Evolutionary conservation across 2,113 vertebrate species (phyloP).

Genomic region (Mastomys natalensis): DNA sequence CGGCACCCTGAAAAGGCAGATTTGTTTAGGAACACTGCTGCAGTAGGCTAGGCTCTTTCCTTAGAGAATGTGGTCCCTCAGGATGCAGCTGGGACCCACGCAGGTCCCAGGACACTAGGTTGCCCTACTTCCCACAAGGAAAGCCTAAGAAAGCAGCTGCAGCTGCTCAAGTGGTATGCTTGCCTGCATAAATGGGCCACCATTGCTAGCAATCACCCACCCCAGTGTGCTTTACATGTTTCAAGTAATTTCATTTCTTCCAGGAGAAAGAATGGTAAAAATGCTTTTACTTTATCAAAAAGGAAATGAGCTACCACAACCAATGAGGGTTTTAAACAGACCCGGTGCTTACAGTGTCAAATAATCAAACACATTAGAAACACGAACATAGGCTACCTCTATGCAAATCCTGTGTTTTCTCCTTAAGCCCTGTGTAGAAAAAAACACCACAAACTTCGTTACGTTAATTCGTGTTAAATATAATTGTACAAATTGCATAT

Average conservation of each 20-base stretch:
- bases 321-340: constrained; percentile 68
- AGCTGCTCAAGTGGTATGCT: neutral
- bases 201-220: constrained; percentile 63
- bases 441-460: constrained; percentile 47
- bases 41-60: neutral
- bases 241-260: constrained; percentile 83
- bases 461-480: constrained; percentile 85
- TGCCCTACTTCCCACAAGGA: neutral
- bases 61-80: neutral
- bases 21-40: neutral
- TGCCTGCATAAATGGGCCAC: neutral
- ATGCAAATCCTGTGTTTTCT: constrained; percentile 40
- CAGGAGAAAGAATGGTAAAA: constrained; percentile 64
- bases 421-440: constrained; percentile 66
- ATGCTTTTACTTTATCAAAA: constrained; percentile 68
- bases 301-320: constrained; percentile 71
- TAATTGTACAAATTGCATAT: constrained; percentile 89
- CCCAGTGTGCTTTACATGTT: constrained; percentile 72
- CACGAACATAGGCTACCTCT: neutral
- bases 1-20: neutral
- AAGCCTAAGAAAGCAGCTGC: neutral
- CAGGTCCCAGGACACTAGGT: neutral
- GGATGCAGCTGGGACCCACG: neutral
- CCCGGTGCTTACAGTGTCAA: constrained; percentile 75
- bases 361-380: constrained; percentile 70